Percentiles rank a stretch among this genome's conserved stretches.
Evolutionary conservation across 2,888 invertebrate species (phyloP).

Genomic region (Thecophora atra): DNA sequence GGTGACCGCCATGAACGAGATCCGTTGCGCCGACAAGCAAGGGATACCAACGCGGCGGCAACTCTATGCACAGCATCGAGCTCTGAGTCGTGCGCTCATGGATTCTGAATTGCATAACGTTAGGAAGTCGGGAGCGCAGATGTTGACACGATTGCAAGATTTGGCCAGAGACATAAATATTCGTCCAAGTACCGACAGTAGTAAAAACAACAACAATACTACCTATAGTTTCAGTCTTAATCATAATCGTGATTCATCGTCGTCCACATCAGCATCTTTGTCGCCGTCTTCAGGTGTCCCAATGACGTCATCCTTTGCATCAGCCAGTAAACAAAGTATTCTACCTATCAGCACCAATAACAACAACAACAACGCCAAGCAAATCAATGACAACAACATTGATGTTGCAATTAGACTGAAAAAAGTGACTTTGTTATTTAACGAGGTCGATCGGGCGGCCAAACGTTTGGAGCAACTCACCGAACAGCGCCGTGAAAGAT

Average conservation of each 20-base stretch:
- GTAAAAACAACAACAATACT: constrained; percentile 41
- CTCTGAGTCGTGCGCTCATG: constrained; percentile 71
- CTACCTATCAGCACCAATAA: constrained; percentile 40
- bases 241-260: constrained; percentile 41
- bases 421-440: constrained; percentile 69
- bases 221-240: constrained; percentile 24
- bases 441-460: constrained; percentile 76
- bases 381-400: constrained; percentile 41
- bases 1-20: constrained; percentile 73
- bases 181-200: constrained; percentile 40
- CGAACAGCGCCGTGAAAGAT: constrained; percentile 73
- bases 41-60: constrained; percentile 69
- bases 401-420: constrained; percentile 63
- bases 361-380: constrained; percentile 44
- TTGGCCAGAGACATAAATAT: constrained; percentile 58
- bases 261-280: constrained; percentile 48
- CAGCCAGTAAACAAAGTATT: background rate
- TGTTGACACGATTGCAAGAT: constrained; percentile 70
- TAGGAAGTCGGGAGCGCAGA: constrained; percentile 72
- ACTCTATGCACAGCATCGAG: constrained; percentile 71
- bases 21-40: constrained; percentile 69
- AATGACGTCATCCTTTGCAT: constrained; percentile 1
- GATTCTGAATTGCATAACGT: constrained; percentile 74
- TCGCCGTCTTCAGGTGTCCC: constrained; percentile 42
- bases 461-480: constrained; percentile 75